Percentiles rank a stretch among this genome's conserved stretches.
Conservation (phyloP, 2,797 vertebrate species). For the Tamandua tetradactyla region DNA sequence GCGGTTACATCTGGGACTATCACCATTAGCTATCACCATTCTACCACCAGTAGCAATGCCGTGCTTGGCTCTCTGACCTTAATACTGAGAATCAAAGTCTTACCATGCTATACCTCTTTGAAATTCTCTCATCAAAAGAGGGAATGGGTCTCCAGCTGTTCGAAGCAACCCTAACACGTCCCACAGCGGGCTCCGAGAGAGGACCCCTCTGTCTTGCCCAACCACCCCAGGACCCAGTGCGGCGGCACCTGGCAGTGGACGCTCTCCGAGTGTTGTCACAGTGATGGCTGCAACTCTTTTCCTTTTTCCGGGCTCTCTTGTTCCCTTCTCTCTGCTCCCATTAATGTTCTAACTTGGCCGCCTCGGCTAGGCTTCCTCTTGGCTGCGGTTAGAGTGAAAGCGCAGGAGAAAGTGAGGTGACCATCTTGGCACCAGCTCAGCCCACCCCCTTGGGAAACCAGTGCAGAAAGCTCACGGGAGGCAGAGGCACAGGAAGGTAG, state of each 20-base stretch:
- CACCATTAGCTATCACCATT: background rate
- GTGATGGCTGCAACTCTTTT: background rate
- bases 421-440: background rate
- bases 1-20: background rate
- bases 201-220: fast-evolving
- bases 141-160: background rate
- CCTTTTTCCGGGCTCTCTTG: background rate
- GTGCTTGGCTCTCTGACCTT: background rate
- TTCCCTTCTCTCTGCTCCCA: background rate
- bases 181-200: background rate
- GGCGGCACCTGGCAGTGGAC: background rate
- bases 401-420: background rate
- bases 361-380: background rate
- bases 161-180: background rate
- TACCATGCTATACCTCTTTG: fast-evolving
- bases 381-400: background rate
- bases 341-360: background rate
- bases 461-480: background rate
- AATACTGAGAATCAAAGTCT: background rate
- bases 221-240: background rate
- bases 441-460: background rate
- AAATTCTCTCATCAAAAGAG: background rate
- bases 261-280: background rate
- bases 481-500: background rate
- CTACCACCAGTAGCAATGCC: background rate